Evolutionary conservation across 1,140 invertebrate species (phyloP).

Genomic region (Drosophila ercepeae): DNA sequence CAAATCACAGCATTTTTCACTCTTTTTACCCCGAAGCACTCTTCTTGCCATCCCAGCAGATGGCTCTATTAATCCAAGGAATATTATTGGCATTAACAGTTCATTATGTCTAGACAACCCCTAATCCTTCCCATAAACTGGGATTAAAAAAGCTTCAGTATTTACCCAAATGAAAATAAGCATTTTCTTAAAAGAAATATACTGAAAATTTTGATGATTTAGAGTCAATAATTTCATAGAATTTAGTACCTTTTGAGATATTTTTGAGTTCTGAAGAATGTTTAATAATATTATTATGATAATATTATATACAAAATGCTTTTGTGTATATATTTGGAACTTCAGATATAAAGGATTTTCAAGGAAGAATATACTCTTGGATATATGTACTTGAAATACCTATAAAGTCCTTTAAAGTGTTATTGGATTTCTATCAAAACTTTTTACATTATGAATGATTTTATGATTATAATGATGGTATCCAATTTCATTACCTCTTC

Average conservation of each 20-base stretch:
- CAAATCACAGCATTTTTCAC: slow-evolving; percentile 34
- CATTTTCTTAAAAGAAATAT: neutral
- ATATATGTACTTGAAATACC: too few relatives aligned
- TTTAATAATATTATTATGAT: too few relatives aligned
- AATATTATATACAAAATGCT: too few relatives aligned
- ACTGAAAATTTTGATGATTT: neutral
- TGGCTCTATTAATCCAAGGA: slow-evolving; percentile 29
- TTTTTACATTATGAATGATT: too few relatives aligned
- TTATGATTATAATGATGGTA: neutral
- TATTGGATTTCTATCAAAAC: too few relatives aligned
- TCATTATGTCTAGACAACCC: neutral
- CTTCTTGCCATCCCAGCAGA: slow-evolving; percentile 14
- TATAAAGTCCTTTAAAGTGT: too few relatives aligned
- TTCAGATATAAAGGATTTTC: too few relatives aligned
- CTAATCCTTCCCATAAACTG: neutral
- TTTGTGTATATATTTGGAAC: too few relatives aligned
- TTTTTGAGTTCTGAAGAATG: too few relatives aligned
- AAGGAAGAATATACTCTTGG: too few relatives aligned
- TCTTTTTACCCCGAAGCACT: slow-evolving; percentile 10
- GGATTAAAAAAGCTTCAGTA: neutral
- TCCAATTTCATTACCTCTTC: neutral
- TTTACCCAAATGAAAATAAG: neutral
- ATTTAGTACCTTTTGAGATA: too few relatives aligned
- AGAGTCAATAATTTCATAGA: neutral
- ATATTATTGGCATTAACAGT: slow-evolving; percentile 11